phyloP scores from a whole-genome alignment of 2,888 invertebrate species.

The Camponotus fellah region DNA sequence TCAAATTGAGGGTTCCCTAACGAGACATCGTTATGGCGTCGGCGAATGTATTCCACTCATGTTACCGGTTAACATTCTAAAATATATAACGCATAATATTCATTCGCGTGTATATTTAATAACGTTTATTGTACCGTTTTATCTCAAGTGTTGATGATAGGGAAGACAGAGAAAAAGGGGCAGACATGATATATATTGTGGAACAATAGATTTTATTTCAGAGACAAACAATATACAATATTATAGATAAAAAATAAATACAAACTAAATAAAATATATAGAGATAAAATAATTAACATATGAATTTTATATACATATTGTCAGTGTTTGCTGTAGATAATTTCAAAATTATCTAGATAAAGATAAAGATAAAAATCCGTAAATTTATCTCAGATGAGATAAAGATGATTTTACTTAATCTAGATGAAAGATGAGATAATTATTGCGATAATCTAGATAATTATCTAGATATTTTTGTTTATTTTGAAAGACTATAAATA shows the following conservation, averaged over 20 bases:
- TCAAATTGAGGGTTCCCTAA: conserved; percentile 57
- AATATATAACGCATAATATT: conserved; percentile 1
- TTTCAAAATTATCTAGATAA: no score
- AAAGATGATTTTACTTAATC: no score
- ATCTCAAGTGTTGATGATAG: not conserved
- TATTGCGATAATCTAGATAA: no score
- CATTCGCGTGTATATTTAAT: conserved; percentile 29
- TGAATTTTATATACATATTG: not conserved
- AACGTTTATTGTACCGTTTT: not conserved
- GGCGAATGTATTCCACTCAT: conserved; percentile 21
- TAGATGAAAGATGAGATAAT: no score
- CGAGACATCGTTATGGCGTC: conserved; percentile 70
- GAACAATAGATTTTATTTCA: not conserved
- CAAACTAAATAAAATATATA: no score
- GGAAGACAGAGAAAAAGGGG: not conserved
- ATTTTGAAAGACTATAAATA: no score
- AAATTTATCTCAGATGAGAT: no score
- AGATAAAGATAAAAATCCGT: no score
- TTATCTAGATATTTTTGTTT: no score
- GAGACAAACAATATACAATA: no score
- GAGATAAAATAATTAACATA: not conserved
- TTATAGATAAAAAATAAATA: no score
- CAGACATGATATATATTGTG: not conserved
- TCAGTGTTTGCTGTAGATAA: no score
- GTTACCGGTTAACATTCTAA: conserved; percentile 20